phyloP scores from a whole-genome alignment of 1,140 invertebrate species.

The Tribolium castaneum region DNA sequence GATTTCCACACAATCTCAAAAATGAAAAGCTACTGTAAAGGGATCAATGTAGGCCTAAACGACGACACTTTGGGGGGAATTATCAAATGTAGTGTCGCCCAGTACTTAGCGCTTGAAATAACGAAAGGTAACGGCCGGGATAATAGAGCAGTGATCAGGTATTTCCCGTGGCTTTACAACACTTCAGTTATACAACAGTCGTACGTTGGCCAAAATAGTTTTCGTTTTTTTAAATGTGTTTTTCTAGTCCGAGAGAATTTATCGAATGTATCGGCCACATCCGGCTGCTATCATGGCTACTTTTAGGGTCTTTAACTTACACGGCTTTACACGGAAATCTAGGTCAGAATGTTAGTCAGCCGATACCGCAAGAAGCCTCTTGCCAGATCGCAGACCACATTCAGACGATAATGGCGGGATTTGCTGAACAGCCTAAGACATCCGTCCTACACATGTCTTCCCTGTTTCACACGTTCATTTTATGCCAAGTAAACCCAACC shows the following conservation, averaged over 20 bases:
- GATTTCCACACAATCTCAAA: constrained; percentile 97
- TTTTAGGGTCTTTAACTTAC: constrained; percentile 93
- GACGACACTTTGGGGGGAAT: constrained; percentile 96
- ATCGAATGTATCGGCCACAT: constrained; percentile 96
- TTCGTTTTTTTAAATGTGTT: not conserved
- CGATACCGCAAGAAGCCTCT: constrained; percentile 95
- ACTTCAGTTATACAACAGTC: constrained; percentile 87
- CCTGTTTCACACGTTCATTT: constrained; percentile 83
- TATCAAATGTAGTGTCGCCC: constrained; percentile 94
- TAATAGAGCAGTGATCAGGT: constrained; percentile 83
- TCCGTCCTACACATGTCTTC: constrained; percentile 94
- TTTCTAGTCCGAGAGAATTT: constrained; percentile 88
- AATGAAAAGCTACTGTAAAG: constrained; percentile 92
- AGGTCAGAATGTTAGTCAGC: constrained; percentile 74
- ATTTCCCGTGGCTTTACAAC: constrained; percentile 94
- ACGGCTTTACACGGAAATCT: constrained; percentile 73
- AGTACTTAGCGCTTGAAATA: constrained; percentile 94
- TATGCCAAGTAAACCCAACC: constrained; percentile 74
- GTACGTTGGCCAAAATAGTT: constrained; percentile 64
- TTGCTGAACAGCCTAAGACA: constrained; percentile 94
- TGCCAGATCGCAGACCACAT: constrained; percentile 97
- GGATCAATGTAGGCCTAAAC: constrained; percentile 82
- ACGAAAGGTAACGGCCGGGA: constrained; percentile 87
- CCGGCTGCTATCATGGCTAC: constrained; percentile 93
- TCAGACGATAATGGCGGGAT: constrained; percentile 93